A percentile compares a stretch with the other conserved stretches of the same genome.
These are phyloP conservation scores for Proteles cristata DNA, from an alignment of 2,113 vertebrate species.

Conservation along the genomic window DNA sequence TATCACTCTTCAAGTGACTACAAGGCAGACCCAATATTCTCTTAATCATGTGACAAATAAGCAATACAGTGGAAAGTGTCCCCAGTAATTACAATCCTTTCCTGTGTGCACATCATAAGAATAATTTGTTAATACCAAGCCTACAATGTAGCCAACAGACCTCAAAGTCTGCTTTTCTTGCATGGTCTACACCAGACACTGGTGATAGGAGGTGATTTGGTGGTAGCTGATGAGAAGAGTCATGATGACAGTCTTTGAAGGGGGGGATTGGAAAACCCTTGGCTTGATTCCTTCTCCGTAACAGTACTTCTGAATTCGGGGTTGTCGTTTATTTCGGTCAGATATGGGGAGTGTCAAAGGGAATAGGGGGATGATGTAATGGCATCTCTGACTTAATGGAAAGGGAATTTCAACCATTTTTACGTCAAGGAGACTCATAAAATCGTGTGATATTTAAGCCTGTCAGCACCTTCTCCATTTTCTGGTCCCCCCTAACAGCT, in stretches of 20 bases:
- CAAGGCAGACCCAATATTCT: not conserved
- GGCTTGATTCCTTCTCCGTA: not conserved
- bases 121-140: not conserved
- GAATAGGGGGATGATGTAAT: not conserved
- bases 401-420: not conserved
- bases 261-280: not conserved
- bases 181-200: not conserved
- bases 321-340: not conserved
- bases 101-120: fast-evolving
- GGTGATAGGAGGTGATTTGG: not conserved
- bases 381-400: not conserved
- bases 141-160: fast-evolving
- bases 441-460: no score
- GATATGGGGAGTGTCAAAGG: fast-evolving
- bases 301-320: fast-evolving
- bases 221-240: not conserved
- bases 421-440: no score
- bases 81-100: no score
- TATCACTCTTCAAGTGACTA: not conserved
- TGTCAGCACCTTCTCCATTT: not conserved
- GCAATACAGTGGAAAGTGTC: not conserved
- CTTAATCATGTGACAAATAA: not conserved
- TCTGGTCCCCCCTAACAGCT: not conserved
- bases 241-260: not conserved
- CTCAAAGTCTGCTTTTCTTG: fast-evolving